Evolutionary conservation across 2,113 vertebrate species (phyloP).

Genomic region (Syngnathus scovelli): DNA sequence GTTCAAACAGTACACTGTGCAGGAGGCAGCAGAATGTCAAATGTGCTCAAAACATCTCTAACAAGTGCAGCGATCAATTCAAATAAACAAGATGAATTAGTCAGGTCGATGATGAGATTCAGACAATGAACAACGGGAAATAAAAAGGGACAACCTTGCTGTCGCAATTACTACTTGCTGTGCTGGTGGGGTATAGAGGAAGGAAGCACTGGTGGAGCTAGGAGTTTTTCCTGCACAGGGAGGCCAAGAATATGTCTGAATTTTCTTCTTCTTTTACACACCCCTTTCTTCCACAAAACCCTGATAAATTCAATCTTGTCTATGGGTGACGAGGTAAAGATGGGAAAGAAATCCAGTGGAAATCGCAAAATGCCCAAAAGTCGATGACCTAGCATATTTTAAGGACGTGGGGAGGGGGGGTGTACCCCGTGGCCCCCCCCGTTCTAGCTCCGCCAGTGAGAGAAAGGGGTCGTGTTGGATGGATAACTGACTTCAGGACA

Average conservation of each 20-base stretch:
- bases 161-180: constrained; percentile 15
- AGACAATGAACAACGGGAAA: neutral
- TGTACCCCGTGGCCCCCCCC: too few species aligned
- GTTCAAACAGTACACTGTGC: neutral
- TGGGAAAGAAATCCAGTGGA: too few species aligned
- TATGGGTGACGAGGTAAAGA: too few species aligned
- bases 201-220: neutral
- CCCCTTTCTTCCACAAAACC: too few species aligned
- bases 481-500: constrained; percentile 67
- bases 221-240: too few species aligned
- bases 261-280: too few species aligned
- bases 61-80: neutral
- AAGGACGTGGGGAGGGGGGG: too few species aligned
- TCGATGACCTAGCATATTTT: too few species aligned
- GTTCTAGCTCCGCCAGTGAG: too few species aligned
- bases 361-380: too few species aligned
- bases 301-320: too few species aligned
- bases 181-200: constrained; percentile 50
- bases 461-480: constrained; percentile 62
- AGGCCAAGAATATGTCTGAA: too few species aligned
- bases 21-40: neutral
- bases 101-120: neutral
- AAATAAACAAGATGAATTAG: neutral
- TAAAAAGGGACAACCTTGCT: neutral
- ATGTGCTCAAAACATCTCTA: neutral